Evolutionary conservation across 2,113 vertebrate species (phyloP).

Genomic region (Tachycineta bicolor): DNA sequence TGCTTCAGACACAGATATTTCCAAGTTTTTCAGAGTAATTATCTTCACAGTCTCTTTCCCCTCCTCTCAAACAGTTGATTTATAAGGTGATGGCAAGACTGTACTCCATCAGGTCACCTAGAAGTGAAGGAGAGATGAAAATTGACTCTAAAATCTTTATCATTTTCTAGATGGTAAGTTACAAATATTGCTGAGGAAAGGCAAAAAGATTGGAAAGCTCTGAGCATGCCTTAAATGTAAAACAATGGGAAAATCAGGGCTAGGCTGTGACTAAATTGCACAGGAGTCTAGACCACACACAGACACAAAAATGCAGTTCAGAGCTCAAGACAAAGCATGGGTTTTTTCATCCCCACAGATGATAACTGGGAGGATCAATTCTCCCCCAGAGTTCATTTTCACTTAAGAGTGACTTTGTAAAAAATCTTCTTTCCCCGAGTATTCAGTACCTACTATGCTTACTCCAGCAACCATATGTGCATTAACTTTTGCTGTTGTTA

Average conservation of each 20-base stretch:
- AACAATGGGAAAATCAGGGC: conserved; percentile 48
- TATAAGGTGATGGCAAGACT: conserved; percentile 37
- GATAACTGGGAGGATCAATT: neutral
- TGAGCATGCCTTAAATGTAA: conserved; percentile 33
- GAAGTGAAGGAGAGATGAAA: conserved; percentile 28
- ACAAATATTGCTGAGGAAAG: conserved; percentile 34
- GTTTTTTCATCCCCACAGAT: neutral
- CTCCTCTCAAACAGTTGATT: conserved; percentile 5
- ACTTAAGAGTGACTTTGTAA: neutral
- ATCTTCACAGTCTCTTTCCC: neutral
- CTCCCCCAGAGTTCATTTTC: neutral
- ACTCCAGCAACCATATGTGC: neutral
- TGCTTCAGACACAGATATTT: conserved; percentile 26
- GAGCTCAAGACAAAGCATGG: neutral
- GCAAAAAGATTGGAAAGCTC: conserved; percentile 14
- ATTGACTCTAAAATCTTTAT: conserved; percentile 32
- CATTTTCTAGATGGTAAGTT: conserved; percentile 21
- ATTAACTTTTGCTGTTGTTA: neutral
- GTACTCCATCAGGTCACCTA: neutral
- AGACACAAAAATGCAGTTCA: neutral
- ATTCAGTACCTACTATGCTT: neutral
- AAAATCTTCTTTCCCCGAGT: neutral
- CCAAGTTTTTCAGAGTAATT: conserved; percentile 10
- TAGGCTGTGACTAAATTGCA: conserved; percentile 31
- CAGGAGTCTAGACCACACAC: conserved; percentile 47